phyloP scores from a whole-genome alignment of 1,140 invertebrate genomes.

The Hormaphis cornu region DNA sequence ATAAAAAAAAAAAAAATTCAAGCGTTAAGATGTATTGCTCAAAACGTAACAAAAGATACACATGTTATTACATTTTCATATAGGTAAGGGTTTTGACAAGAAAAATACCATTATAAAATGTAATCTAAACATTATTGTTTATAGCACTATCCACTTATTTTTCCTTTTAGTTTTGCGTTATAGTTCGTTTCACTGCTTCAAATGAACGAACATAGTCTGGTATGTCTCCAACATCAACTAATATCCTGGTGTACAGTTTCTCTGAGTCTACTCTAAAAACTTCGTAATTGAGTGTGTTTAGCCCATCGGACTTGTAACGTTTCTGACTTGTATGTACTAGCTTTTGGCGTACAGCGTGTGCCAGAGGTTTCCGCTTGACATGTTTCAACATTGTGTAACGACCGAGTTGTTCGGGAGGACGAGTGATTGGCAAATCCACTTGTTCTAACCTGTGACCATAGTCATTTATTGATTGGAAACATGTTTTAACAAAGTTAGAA shows the following conservation, averaged over 20 bases:
- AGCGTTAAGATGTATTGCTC: too few species aligned
- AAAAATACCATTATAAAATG: not conserved
- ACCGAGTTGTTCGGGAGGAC: constrained; percentile 44
- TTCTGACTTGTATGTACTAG: constrained; percentile 45
- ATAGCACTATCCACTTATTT: too few species aligned
- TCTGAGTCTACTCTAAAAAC: constrained; percentile 40
- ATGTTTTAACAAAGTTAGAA: too few species aligned
- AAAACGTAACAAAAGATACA: too few species aligned
- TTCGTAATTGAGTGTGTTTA: constrained; percentile 46
- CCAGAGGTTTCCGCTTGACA: constrained; percentile 43
- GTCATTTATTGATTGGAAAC: too few species aligned
- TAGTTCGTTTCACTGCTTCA: not conserved
- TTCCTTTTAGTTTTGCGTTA: not conserved
- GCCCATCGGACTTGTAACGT: constrained; percentile 46
- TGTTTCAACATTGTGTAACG: constrained; percentile 50
- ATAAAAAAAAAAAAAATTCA: too few species aligned
- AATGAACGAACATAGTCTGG: constrained; percentile 35
- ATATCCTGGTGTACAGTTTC: constrained; percentile 45
- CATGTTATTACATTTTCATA: not conserved
- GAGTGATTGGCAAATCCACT: constrained; percentile 42
- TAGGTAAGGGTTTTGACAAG: not conserved
- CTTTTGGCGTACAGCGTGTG: constrained; percentile 42
- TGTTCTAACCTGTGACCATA: constrained; percentile 43
- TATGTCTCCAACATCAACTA: constrained; percentile 46
- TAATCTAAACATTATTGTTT: not conserved